phyloP scores from a whole-genome alignment of 1,140 invertebrate genomes.

The Aphis gossypii region DNA sequence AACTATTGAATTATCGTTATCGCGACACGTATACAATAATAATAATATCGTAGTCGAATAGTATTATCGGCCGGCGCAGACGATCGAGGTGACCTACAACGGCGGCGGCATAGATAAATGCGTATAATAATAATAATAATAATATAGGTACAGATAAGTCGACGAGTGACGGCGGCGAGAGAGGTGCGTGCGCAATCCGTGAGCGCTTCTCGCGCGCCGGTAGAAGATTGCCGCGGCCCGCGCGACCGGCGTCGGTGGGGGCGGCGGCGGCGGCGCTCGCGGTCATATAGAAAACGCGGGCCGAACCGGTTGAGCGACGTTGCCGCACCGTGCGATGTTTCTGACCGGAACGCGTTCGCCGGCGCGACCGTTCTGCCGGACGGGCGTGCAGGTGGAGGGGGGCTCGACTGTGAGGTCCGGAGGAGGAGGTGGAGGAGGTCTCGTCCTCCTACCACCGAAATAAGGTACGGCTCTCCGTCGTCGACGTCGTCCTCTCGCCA shows the following conservation, averaged over 20 bases:
- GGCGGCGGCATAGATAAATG: slow-evolving; percentile 18
- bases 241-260: background rate
- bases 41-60: background rate
- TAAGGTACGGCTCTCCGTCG: background rate
- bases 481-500: background rate
- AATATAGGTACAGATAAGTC: background rate
- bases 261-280: background rate
- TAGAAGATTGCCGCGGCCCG: background rate
- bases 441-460: background rate
- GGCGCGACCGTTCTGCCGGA: background rate
- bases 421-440: background rate
- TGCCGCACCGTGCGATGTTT: slow-evolving; percentile 53
- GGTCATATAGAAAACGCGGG: slow-evolving; percentile 51
- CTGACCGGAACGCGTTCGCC: slow-evolving; percentile 47
- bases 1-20: slow-evolving; percentile 5
- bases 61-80: background rate
- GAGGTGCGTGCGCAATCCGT: slow-evolving; percentile 7
- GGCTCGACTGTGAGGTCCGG: too few species aligned
- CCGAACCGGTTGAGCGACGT: slow-evolving; percentile 55
- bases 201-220: background rate
- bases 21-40: background rate
- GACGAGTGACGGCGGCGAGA: background rate
- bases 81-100: slow-evolving; percentile 42
- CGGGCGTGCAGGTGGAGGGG: background rate
- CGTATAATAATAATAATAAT: background rate